phyloP scores from a whole-genome alignment of 2,888 invertebrate genomes.

The Athalia circularis region DNA sequence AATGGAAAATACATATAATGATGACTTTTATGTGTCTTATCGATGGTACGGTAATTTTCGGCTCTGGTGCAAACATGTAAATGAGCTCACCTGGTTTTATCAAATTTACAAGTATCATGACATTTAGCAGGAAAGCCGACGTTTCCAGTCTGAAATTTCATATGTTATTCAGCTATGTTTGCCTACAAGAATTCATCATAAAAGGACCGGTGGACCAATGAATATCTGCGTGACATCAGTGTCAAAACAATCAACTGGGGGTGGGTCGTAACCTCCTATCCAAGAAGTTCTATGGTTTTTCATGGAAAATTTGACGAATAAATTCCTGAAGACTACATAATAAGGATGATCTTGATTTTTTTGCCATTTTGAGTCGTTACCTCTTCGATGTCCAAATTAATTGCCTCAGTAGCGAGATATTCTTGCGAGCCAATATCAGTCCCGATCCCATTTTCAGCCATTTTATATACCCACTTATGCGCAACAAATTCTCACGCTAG shows the following conservation, averaged over 20 bases:
- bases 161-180: not conserved
- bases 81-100: too few species aligned
- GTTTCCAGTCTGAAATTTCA: too few species aligned
- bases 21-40: too few species aligned
- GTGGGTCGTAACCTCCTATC: constrained; percentile 22
- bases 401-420: constrained; percentile 77
- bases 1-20: constrained; percentile 10
- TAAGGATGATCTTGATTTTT: not conserved
- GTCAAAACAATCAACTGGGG: constrained; percentile 22
- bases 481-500: not conserved
- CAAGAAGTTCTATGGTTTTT: not conserved
- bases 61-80: too few species aligned
- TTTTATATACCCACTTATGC: constrained; percentile 55
- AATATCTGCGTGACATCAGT: not conserved
- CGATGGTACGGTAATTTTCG: too few species aligned
- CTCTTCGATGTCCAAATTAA: constrained; percentile 83
- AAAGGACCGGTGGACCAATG: not conserved
- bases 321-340: not conserved
- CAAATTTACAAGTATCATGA: too few species aligned
- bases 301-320: not conserved
- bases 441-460: constrained; percentile 75
- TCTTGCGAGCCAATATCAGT: constrained; percentile 83
- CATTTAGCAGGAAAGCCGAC: not conserved
- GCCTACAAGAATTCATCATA: not conserved
- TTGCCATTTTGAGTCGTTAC: constrained; percentile 68